Conservation (phyloP, 2,113 vertebrate species). For the Lepidothrix coronata region DNA sequence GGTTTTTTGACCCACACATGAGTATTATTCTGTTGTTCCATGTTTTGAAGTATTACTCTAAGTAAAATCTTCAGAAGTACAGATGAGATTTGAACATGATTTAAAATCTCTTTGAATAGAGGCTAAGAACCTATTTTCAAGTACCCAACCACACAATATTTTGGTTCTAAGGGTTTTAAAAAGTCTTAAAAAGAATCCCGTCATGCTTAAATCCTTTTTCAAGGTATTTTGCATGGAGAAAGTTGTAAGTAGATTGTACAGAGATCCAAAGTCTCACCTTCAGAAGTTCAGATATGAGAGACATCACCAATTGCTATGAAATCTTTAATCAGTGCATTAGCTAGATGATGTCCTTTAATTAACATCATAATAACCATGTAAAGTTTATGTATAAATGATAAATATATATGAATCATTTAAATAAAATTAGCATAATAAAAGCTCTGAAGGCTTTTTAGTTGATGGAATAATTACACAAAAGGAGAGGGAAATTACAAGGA, state of each 20-base stretch:
- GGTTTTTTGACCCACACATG: background rate
- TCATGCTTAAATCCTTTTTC: background rate
- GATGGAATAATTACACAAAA: slow-evolving; percentile 3
- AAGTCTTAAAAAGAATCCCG: background rate
- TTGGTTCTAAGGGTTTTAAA: background rate
- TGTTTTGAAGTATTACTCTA: background rate
- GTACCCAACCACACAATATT: fast-evolving
- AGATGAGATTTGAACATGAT: background rate
- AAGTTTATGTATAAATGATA: slow-evolving; percentile 22
- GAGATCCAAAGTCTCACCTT: background rate
- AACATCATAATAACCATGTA: background rate
- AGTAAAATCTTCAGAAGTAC: background rate
- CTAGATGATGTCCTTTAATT: background rate
- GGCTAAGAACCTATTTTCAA: background rate
- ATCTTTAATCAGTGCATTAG: background rate
- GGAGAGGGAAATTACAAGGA: background rate
- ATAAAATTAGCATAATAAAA: background rate
- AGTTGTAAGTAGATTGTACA: background rate
- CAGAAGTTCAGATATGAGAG: background rate
- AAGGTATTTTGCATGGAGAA: background rate
- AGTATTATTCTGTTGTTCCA: background rate
- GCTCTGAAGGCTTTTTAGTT: background rate
- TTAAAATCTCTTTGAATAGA: background rate
- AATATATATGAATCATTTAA: background rate
- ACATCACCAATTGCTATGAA: background rate